A percentile compares a stretch with the other conserved stretches of the same genome.
These are phyloP conservation scores for Platorchestia sp. DNA, from an alignment of 1,140 invertebrate species.

Conservation along the genomic window DNA sequence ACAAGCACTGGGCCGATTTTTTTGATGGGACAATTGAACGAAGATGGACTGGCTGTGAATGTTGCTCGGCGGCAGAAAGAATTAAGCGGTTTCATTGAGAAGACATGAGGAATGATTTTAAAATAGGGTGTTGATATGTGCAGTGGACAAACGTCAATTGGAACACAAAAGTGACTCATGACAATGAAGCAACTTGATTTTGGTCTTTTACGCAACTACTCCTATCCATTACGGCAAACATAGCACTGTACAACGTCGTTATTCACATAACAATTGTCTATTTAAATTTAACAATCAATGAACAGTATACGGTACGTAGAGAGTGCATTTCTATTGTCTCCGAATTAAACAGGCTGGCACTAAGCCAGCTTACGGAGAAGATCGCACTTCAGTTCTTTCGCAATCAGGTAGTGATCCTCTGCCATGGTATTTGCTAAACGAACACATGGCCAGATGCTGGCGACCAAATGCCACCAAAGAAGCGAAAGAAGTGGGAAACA, in stretches of 20 bases:
- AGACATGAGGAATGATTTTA: neutral
- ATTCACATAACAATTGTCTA: too few species aligned
- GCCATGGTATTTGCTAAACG: neutral
- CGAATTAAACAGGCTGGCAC: neutral
- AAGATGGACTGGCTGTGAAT: neutral
- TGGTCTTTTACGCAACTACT: too few species aligned
- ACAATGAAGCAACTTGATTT: too few species aligned
- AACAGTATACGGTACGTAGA: neutral
- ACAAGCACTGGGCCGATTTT: neutral
- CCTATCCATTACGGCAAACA: too few species aligned
- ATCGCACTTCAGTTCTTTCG: neutral
- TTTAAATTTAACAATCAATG: neutral
- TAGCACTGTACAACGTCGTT: too few species aligned
- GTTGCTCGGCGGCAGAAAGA: neutral
- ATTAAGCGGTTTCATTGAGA: neutral
- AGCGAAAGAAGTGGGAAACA: neutral
- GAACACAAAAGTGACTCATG: neutral
- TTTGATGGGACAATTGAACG: neutral
- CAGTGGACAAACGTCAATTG: neutral
- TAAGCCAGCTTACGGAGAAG: neutral
- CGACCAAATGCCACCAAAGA: neutral
- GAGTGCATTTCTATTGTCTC: neutral
- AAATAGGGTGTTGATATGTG: too few species aligned
- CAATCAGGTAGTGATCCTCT: neutral
- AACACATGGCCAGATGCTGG: neutral